Evolutionary conservation across 2,797 vertebrate genomes (phyloP).

Genomic region (Pteropus rufus): DNA sequence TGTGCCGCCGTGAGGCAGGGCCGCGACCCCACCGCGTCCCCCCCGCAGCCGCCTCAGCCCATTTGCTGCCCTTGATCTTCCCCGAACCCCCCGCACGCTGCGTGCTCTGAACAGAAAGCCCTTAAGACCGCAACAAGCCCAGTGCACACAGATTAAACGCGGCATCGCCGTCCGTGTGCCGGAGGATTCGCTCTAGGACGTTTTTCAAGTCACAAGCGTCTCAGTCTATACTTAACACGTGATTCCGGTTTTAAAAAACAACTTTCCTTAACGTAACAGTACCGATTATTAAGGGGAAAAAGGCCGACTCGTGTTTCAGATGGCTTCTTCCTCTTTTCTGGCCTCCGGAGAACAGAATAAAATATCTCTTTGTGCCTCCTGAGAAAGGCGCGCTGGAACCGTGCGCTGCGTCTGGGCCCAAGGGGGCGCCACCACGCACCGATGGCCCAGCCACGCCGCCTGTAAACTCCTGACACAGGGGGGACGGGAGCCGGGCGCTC

Average conservation of each 20-base stretch:
- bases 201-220: neutral
- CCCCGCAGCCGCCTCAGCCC: neutral
- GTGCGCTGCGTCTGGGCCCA: too few relatives aligned
- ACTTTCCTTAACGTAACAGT: neutral
- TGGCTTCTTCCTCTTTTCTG: neutral
- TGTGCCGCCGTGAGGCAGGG: too few relatives aligned
- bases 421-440: too few relatives aligned
- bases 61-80: neutral
- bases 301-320: neutral
- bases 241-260: neutral
- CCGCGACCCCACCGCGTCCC: accelerated
- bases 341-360: neutral
- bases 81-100: too few relatives aligned
- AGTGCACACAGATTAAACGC: neutral
- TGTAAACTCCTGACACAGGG: neutral
- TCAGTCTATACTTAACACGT: neutral
- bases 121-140: neutral
- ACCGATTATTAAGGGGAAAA: neutral
- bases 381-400: neutral
- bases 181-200: neutral
- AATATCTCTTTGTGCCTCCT: neutral
- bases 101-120: neutral
- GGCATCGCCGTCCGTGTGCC: neutral
- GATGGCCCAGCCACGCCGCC: too few relatives aligned
- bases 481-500: neutral